These are phyloP conservation scores for Polydrusus cervinus DNA, from an alignment of 2,888 invertebrate genomes.

Conservation along the genomic window DNA sequence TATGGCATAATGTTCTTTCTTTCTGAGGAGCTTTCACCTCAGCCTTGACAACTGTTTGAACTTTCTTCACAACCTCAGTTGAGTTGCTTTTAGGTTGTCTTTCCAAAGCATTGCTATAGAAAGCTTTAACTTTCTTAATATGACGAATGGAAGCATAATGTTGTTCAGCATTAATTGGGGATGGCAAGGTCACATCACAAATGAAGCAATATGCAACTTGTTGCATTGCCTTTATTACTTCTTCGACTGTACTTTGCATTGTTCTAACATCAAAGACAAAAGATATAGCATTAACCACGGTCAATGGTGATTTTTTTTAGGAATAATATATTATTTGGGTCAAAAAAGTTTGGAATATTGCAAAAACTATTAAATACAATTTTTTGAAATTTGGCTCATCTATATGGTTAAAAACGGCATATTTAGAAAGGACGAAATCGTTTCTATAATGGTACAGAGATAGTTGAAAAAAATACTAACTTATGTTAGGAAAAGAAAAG, in stretches of 20 bases:
- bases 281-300: too few species aligned
- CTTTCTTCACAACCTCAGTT: background rate
- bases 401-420: too few species aligned
- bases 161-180: background rate
- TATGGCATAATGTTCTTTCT: background rate
- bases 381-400: too few species aligned
- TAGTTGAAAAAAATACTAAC: too few species aligned
- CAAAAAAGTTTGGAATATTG: too few species aligned
- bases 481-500: too few species aligned
- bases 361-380: too few species aligned
- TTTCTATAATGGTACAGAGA: too few species aligned
- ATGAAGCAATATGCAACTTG: background rate
- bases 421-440: too few species aligned
- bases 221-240: too few species aligned
- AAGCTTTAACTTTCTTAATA: background rate
- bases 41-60: background rate
- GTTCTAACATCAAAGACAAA: background rate
- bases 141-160: conserved; percentile 5
- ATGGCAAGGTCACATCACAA: background rate
- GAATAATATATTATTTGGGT: background rate
- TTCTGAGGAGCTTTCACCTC: background rate
- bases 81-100: background rate
- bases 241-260: background rate
- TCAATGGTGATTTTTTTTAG: too few species aligned
- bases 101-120: background rate